Base-by-base conservation (phyloP, 1,140 invertebrate genomes). In the Drepana arcuata region DNA sequence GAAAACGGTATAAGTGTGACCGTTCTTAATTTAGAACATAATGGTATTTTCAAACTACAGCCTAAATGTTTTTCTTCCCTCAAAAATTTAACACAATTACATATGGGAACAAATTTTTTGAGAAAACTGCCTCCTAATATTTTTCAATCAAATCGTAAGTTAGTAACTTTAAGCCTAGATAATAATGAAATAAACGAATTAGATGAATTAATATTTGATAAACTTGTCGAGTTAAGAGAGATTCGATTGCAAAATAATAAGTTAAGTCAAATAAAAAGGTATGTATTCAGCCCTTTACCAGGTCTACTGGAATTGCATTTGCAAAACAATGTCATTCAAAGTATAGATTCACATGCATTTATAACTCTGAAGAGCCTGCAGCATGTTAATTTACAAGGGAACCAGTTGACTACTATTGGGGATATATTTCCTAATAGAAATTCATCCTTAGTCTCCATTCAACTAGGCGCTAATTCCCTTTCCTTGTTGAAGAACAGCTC, bases 241-340 rank as follows among this genome's bases (percentile, higher is more conserved):
- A 88, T 96, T n/a, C 85, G 94, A 24, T 77, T 96, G 18, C 93
- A 96, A 55, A 93, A 94, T 74, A 97, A 97, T 85, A 88, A 88
- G 51, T 86, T 96, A 34, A 85, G 80, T 29, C 86, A 88, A 28
- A 90, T 97, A 41, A 87, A 88, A 13, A 87, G 90, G 28, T 91
- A 91, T 1, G 90, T 95, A 2, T 95, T 97, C 52, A 90, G 92
- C 36, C 90, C 92, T 0, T 68, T 96, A 12, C 91, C 93, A 0
- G 86, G 89, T 7, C 79, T 96, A 1, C 84, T 94, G 49, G 94
- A 96, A 71, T 75, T 97, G 12, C 93, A 95, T 81, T 82, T 97
- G 13, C 93, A 96, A 63, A 93, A 95, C 71, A 97, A 97, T 79
- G 71, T 86, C 3, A 93, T 97, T 40, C 87, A 89, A 16, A 87